These are phyloP conservation scores for Nycteola revayana DNA, from an alignment of 2,888 invertebrate species.

Conservation along the genomic window DNA sequence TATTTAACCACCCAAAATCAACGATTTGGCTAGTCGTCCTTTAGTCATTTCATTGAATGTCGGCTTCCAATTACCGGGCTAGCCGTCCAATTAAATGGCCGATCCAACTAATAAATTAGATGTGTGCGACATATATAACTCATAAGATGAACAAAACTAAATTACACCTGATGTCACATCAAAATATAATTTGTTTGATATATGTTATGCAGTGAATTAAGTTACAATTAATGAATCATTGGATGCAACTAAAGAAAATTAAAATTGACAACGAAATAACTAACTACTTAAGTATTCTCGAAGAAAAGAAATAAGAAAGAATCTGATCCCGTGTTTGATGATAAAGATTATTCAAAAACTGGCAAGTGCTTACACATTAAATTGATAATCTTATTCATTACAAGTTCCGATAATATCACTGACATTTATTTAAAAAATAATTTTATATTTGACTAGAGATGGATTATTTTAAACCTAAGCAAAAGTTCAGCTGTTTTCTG, in stretches of 20 bases:
- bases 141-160: slow-evolving; percentile 35
- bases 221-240: slow-evolving; percentile 42
- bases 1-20: too few species aligned
- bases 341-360: slow-evolving; percentile 63
- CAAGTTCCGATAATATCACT: slow-evolving; percentile 76
- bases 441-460: slow-evolving; percentile 64
- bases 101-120: too few species aligned
- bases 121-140: too few species aligned
- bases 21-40: too few species aligned
- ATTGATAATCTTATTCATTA: slow-evolving; percentile 70
- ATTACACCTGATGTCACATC: slow-evolving; percentile 45
- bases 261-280: slow-evolving; percentile 51
- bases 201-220: too few species aligned
- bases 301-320: slow-evolving; percentile 42
- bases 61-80: too few species aligned
- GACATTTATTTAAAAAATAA: slow-evolving; percentile 68
- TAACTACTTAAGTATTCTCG: slow-evolving; percentile 51
- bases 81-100: too few species aligned
- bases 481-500: slow-evolving; percentile 31
- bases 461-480: slow-evolving; percentile 45
- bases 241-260: slow-evolving; percentile 46
- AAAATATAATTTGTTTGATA: slow-evolving; percentile 70
- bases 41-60: too few species aligned
- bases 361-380: slow-evolving; percentile 74
- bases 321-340: slow-evolving; percentile 39